Evolutionary conservation across 2,113 vertebrate species (phyloP).

Genomic region (Marmota flaviventris): DNA sequence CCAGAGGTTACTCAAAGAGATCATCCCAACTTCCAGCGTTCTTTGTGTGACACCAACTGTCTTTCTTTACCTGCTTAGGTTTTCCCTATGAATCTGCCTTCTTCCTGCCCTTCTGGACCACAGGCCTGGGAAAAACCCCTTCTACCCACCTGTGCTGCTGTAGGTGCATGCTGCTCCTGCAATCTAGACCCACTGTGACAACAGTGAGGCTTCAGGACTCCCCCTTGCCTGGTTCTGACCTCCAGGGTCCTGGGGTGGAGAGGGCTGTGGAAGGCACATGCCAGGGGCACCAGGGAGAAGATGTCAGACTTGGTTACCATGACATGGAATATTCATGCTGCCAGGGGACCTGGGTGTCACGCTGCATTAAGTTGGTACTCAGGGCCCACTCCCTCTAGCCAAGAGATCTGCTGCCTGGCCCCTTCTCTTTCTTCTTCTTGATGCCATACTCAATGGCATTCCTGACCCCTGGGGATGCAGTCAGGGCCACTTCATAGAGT

Average conservation of each 20-base stretch:
- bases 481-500: not conserved
- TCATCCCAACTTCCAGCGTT: not conserved
- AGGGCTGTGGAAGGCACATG: not conserved
- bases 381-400: not conserved
- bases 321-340: slow-evolving; percentile 83
- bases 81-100: not conserved
- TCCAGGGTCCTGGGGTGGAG: not conserved
- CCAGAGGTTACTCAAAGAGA: not conserved
- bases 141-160: not conserved
- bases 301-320: slow-evolving; percentile 85
- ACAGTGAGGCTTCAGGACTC: not conserved
- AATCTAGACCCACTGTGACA: not conserved
- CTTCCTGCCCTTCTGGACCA: not conserved
- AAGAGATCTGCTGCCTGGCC: not conserved
- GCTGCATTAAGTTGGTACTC: slow-evolving; percentile 79
- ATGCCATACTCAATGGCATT: not conserved
- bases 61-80: not conserved
- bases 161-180: not conserved
- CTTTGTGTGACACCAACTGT: not conserved
- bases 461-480: not conserved
- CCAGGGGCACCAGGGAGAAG: slow-evolving; percentile 64
- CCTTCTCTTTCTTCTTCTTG: not conserved
- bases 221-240: not conserved
- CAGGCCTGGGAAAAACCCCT: not conserved
- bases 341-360: slow-evolving; percentile 85